Percentiles rank a stretch among this genome's conserved stretches.
These are phyloP conservation scores for Sicus ferrugineus DNA, from an alignment of 2,888 invertebrate genomes.

Conservation along the genomic window DNA sequence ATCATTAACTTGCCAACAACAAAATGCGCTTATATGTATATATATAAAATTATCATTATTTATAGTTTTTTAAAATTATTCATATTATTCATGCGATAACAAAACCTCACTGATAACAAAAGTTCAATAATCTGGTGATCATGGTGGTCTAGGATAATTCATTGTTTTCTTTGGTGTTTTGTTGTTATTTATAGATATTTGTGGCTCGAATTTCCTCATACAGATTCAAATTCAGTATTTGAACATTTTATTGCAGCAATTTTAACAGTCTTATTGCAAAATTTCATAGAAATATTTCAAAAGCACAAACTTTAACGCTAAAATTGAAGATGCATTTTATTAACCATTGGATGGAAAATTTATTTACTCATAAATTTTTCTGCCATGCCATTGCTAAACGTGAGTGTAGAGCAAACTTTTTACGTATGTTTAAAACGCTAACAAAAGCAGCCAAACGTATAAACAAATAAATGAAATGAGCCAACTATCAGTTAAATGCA, in stretches of 20 bases:
- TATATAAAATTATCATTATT: slow-evolving; percentile 4
- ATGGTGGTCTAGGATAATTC: not conserved
- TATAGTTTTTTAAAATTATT: not conserved
- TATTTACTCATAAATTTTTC: not conserved
- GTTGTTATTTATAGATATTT: not conserved
- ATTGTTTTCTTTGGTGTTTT: not conserved
- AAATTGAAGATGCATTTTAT: not conserved
- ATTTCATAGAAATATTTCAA: too few species aligned
- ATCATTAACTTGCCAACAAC: not conserved
- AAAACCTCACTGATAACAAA: slow-evolving; percentile 5
- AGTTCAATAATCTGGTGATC: slow-evolving; percentile 6
- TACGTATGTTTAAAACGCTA: not conserved
- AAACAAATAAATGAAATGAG: not conserved
- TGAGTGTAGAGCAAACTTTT: slow-evolving; percentile 13
- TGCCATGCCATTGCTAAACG: not conserved
- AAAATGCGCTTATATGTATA: slow-evolving; percentile 5
- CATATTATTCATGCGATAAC: not conserved
- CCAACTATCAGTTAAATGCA: too few species aligned
- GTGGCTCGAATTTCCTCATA: not conserved
- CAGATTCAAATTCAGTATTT: not conserved
- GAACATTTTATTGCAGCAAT: too few species aligned
- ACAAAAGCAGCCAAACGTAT: not conserved
- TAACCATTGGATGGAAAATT: not conserved
- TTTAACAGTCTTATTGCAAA: too few species aligned
- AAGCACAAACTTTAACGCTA: too few species aligned